These are phyloP conservation scores for Diadegma fenestrale DNA, from an alignment of 2,888 invertebrate species.

Conservation along the genomic window DNA sequence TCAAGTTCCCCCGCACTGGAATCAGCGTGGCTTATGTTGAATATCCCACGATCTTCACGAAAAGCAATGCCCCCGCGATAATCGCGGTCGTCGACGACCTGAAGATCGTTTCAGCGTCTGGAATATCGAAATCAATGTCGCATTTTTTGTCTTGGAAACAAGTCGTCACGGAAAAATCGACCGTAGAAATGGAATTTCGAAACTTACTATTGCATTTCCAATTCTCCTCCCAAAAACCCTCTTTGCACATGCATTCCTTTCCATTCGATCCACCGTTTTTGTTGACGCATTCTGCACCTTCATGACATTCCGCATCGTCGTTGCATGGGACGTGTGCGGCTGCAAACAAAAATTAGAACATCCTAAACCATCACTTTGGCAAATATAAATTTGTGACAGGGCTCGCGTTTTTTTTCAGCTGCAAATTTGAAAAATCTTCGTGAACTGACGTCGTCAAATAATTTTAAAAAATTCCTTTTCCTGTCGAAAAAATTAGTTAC, in stretches of 20 bases:
- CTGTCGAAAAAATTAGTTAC: too few relatives aligned
- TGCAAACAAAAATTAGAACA: slow-evolving; percentile 75
- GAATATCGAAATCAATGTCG: slow-evolving; percentile 6
- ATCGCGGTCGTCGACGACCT: slow-evolving; percentile 50
- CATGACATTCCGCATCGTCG: slow-evolving; percentile 88
- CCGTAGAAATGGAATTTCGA: slow-evolving; percentile 18
- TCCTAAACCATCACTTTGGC: too few relatives aligned
- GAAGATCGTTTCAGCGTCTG: slow-evolving; percentile 56
- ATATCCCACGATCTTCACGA: slow-evolving; percentile 41
- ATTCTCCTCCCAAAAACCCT: slow-evolving; percentile 88
- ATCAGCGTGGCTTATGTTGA: slow-evolving; percentile 43
- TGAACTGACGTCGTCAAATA: too few relatives aligned
- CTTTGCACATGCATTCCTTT: slow-evolving; percentile 83
- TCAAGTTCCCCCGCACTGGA: background rate
- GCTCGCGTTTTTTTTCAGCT: too few relatives aligned
- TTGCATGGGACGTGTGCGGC: slow-evolving; percentile 88
- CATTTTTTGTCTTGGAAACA: background rate
- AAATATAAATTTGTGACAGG: too few relatives aligned
- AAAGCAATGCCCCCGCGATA: slow-evolving; percentile 49
- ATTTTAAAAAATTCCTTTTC: too few relatives aligned
- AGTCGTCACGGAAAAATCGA: background rate
- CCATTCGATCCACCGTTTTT: slow-evolving; percentile 74
- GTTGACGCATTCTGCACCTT: slow-evolving; percentile 87
- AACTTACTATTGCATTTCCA: slow-evolving; percentile 88
- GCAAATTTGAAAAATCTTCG: too few relatives aligned